phyloP scores from a whole-genome alignment of 1,140 invertebrate genomes.

The Anoplolepis gracilipes region DNA sequence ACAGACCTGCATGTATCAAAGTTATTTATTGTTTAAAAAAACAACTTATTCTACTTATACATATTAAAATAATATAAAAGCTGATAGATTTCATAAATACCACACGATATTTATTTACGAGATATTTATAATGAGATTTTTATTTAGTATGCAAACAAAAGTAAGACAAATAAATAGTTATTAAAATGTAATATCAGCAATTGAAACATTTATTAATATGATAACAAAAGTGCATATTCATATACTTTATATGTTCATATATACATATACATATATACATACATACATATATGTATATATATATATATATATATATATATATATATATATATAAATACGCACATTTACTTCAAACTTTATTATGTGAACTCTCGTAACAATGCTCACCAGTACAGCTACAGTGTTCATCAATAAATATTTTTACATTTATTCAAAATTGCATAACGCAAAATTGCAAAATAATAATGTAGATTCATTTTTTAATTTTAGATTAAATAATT shows the following conservation, averaged over 20 bases:
- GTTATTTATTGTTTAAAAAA: constrained; percentile 21
- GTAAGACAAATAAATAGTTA: background rate
- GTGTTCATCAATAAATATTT: too few species aligned
- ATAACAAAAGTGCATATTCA: background rate
- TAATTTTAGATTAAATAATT: too few species aligned
- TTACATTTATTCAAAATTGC: too few species aligned
- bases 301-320: background rate
- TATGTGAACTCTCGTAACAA: too few species aligned
- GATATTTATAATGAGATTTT: background rate
- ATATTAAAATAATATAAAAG: constrained; percentile 4
- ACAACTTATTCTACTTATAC: background rate
- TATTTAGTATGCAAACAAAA: background rate
- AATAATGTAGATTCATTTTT: too few species aligned
- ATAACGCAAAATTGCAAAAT: too few species aligned
- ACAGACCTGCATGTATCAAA: background rate
- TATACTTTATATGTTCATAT: too few species aligned
- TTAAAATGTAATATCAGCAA: background rate
- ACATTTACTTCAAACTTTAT: too few species aligned
- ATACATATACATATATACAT: background rate
- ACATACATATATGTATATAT: background rate
- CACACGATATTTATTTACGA: background rate
- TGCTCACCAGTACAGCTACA: too few species aligned
- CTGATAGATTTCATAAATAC: background rate
- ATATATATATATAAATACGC: too few species aligned
- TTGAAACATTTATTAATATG: constrained; percentile 14